phyloP scores from a whole-genome alignment of 53 echinoderm and acorn worm genomes.

The Patiria pectinifera region DNA sequence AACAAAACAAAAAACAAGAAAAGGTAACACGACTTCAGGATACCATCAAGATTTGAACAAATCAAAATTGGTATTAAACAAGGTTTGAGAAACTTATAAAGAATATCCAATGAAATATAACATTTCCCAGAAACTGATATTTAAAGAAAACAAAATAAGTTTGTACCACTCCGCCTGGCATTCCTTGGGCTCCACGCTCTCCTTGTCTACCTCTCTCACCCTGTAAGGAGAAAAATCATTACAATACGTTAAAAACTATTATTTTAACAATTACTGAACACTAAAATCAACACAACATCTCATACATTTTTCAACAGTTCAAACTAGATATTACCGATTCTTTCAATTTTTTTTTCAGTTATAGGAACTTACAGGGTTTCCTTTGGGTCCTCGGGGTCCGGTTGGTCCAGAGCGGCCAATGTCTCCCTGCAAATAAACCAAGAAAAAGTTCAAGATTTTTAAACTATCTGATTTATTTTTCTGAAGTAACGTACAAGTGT shows the following conservation, averaged over 20 bases:
- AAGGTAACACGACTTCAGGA: neutral
- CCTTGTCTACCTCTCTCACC: conserved; percentile 46
- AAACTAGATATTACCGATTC: too few species aligned
- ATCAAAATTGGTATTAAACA: too few species aligned
- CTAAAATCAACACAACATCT: neutral
- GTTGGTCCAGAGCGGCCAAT: conserved; percentile 48
- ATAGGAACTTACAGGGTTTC: conserved; percentile 36
- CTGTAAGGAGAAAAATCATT: neutral
- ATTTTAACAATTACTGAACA: neutral
- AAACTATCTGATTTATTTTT: neutral
- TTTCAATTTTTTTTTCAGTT: neutral
- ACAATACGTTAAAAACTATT: neutral
- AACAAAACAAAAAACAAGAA: neutral
- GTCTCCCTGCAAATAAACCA: conserved; percentile 21
- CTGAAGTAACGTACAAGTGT: too few species aligned
- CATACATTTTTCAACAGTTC: too few species aligned
- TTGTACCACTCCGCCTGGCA: conserved; percentile 40
- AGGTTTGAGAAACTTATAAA: too few species aligned
- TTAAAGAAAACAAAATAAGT: neutral
- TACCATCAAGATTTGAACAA: too few species aligned
- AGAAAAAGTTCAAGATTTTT: neutral
- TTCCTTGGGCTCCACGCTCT: conserved; percentile 38
- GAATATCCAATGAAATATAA: neutral
- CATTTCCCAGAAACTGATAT: neutral
- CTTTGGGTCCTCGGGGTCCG: conserved; percentile 45